Conservation (phyloP, 2,113 vertebrate genomes). For the Falco punctatus region DNA sequence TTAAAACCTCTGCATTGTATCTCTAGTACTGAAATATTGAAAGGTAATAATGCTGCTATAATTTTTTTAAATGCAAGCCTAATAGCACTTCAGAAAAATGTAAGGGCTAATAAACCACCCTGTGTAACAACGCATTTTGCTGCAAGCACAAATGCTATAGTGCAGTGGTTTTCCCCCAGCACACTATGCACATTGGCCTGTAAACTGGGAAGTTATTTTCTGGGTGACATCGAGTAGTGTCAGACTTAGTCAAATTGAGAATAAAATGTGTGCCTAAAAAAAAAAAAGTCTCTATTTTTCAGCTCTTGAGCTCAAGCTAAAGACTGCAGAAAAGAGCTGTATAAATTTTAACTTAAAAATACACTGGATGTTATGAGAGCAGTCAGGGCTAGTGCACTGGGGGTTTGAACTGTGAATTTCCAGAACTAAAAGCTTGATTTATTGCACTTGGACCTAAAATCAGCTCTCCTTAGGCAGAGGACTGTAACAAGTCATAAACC, state of each 20-base stretch:
- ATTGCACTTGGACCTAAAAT: neutral
- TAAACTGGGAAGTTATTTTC: neutral
- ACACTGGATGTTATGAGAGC: neutral
- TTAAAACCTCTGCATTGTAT: neutral
- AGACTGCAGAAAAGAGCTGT: neutral
- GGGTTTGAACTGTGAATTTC: neutral
- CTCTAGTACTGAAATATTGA: neutral
- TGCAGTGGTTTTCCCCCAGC: neutral
- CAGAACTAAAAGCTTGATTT: neutral
- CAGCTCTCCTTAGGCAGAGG: neutral
- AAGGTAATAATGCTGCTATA: neutral
- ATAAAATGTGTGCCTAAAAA: neutral
- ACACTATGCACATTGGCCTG: neutral
- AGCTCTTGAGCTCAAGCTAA: neutral
- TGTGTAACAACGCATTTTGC: neutral
- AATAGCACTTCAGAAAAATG: neutral
- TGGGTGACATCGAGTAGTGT: neutral
- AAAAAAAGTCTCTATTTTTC: neutral
- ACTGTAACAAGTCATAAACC: neutral
- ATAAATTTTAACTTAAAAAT: neutral
- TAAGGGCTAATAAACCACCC: neutral
- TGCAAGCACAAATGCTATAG: neutral
- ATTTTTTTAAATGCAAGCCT: neutral
- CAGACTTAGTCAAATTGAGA: neutral
- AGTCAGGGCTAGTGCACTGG: neutral